phyloP scores from a whole-genome alignment of 2,113 vertebrate genomes.

The Neolamprologus ventralis region DNA sequence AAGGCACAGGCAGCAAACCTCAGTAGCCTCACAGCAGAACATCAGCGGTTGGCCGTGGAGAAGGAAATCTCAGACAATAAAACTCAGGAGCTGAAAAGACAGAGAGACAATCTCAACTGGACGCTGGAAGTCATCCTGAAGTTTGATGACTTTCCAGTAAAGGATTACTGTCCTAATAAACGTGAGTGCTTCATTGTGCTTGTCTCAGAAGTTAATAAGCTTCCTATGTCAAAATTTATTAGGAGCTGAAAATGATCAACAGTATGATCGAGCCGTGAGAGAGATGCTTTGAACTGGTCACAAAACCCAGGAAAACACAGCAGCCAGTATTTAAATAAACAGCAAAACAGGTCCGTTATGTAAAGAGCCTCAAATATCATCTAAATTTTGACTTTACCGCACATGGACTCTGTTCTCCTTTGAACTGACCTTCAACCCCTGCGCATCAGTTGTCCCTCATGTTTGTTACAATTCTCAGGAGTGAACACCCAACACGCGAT shows the following conservation, averaged over 20 bases:
- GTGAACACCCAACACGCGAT: neutral
- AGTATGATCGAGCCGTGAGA: neutral
- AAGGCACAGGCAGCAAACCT: neutral
- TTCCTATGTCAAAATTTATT: neutral
- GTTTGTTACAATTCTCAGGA: neutral
- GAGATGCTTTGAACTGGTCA: neutral
- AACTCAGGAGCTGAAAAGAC: neutral
- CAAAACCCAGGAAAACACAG: neutral
- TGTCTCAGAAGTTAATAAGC: accelerated
- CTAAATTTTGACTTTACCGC: neutral
- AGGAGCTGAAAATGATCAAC: neutral
- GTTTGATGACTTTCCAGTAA: neutral
- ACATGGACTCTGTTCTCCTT: neutral
- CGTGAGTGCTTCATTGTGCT: neutral
- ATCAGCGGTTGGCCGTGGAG: neutral
- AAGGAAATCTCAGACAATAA: neutral
- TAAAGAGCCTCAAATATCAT: neutral
- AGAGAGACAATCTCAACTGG: neutral
- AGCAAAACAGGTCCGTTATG: accelerated
- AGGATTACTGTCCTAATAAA: neutral
- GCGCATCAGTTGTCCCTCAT: neutral
- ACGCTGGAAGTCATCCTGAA: neutral
- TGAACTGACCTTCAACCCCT: neutral
- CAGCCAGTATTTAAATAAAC: neutral
- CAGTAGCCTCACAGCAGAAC: neutral